These are phyloP conservation scores for Jaculus jaculus DNA, from an alignment of 2,113 vertebrate genomes.

Conservation along the genomic window DNA sequence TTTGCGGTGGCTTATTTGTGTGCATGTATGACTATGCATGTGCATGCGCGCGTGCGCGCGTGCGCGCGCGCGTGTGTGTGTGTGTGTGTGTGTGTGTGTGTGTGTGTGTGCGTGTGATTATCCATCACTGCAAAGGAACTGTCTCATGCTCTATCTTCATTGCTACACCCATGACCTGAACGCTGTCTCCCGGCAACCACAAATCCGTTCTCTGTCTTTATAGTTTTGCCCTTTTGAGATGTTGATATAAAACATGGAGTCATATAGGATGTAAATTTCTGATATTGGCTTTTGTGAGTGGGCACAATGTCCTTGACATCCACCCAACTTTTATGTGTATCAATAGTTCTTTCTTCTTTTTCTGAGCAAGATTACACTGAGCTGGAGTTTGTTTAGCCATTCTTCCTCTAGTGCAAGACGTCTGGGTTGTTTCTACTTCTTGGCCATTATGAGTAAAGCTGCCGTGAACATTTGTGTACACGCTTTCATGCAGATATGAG, in stretches of 20 bases:
- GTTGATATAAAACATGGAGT: not conserved
- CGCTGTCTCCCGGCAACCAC: not conserved
- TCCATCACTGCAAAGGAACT: not conserved
- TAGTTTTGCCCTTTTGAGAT: not conserved
- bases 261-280: not conserved
- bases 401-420: not conserved
- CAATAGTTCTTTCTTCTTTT: not conserved
- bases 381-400: not conserved
- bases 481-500: not conserved
- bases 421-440: not conserved
- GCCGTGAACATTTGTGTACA: not conserved
- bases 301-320: not conserved
- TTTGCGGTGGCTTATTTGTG: not conserved
- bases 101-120: not conserved
- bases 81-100: not conserved
- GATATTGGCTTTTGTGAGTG: not conserved
- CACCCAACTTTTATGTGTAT: not conserved
- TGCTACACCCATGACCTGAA: not conserved
- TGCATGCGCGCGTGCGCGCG: no score
- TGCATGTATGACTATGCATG: not conserved
- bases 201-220: not conserved
- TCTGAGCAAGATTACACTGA: not conserved
- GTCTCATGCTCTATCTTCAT: not conserved
- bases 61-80: not conserved
- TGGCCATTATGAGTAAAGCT: not conserved